Evolutionary conservation across 2,888 invertebrate species (phyloP), one percentile per base, ranked within the genome.

Genomic region (Mythimna ferrago): DNA sequence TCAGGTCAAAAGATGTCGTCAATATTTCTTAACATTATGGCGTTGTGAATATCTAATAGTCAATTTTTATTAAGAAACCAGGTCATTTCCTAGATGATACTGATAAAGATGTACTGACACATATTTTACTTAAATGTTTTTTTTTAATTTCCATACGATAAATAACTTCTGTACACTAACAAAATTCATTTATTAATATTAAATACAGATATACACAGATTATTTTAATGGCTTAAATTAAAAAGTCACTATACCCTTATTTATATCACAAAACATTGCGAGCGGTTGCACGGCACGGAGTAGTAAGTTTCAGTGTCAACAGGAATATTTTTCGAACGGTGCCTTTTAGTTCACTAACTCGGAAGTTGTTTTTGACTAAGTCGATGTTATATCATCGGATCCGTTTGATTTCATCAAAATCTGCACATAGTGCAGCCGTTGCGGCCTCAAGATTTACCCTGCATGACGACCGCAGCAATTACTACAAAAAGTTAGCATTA

Each of bases 251-350:
- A 72, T 76, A 82, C 73, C 75, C 73, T 78, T 80, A 67, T 81
- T 73, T 82, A 80, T 86, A 88, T 87, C 86, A 87, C 86, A 86
- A 82, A 79, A 84, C 68, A 82, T 89, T 89, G 87, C 88, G 80
- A 86, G 86, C 78, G 66, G 67, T 66, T 76, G 76, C 83, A 62
- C 76, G 76, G 73, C 85, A 71, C 70, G 58, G 74, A 81, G 67
- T 74, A 81, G 82, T 71, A 68, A 74, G 66, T 60, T 6, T 58
- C 58, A 76, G 38, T 54, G 56, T 32, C 32, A 3, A 32, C 32
- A 32, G 32, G 5, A 5, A 32, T 32, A 32, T 32, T 32, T 32
- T 32, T 32, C 32, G 32, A 32, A 32, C 32, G 32, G 2, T 32
- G 32, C 32, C 32, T 32, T 32, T 32, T 32, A 32, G 32, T 32